A percentile compares a stretch with the other conserved stretches of the same genome.
Evolutionary conservation across 2,888 invertebrate species (phyloP).

Genomic region (Strigamia maritima): DNA sequence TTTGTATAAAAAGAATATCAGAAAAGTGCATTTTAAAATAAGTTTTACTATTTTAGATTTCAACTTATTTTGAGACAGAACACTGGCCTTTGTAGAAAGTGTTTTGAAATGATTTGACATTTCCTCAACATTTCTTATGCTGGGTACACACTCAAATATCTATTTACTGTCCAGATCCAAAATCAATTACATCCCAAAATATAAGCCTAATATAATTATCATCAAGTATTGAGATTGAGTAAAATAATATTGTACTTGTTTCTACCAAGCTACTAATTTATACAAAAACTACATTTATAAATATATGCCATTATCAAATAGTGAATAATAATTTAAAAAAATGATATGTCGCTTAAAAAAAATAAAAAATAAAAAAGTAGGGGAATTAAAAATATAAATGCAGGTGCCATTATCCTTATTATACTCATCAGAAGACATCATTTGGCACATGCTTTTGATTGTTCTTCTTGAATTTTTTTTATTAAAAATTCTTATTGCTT

Average conservation of each 20-base stretch:
- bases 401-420: not conserved
- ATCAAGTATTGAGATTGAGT: conserved; percentile 13
- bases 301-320: conserved; percentile 30
- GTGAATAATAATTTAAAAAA: conserved; percentile 20
- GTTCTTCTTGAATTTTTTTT: not conserved
- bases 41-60: conserved; percentile 8
- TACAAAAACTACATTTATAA: conserved; percentile 31
- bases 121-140: conserved; percentile 32
- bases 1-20: not conserved
- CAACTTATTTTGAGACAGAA: conserved; percentile 32
- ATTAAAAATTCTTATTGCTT: conserved; percentile 15
- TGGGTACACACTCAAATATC: conserved; percentile 34
- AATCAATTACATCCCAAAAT: conserved; percentile 32
- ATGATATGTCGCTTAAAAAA: not conserved
- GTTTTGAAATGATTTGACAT: conserved; percentile 31
- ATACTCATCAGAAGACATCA: conserved; percentile 2
- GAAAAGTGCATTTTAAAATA: conserved; percentile 12
- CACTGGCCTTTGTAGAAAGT: conserved; percentile 30
- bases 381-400: conserved; percentile 8
- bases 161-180: conserved; percentile 34
- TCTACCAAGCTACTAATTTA: conserved; percentile 28
- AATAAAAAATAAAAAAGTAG: conserved; percentile 9
- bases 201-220: conserved; percentile 21
- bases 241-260: not conserved
- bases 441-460: conserved; percentile 26